A percentile compares a stretch with the other conserved stretches of the same genome.
phyloP scores from a whole-genome alignment of 1,140 invertebrate species.

The Drosophila erecta region DNA sequence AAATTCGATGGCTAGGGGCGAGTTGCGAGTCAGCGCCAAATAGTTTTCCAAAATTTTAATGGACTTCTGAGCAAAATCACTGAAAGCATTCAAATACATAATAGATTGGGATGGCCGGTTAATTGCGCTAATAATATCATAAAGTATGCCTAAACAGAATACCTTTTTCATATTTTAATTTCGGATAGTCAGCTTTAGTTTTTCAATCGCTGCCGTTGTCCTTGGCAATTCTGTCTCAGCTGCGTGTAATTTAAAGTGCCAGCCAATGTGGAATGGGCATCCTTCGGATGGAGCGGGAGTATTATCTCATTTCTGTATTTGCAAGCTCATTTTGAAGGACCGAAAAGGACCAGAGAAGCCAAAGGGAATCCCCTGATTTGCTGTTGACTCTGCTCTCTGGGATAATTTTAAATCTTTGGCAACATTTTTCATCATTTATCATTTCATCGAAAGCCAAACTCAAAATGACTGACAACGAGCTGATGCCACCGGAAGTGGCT shows the following conservation, averaged over 20 bases:
- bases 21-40: constrained; percentile 11
- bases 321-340: constrained; percentile 64
- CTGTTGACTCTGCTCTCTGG: constrained; percentile 73
- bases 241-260: constrained; percentile 26
- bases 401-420: constrained; percentile 81
- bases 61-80: constrained; percentile 9
- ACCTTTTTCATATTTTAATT: no score
- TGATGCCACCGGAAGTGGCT: constrained; percentile 51
- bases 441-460: constrained; percentile 81
- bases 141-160: no score
- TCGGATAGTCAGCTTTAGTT: constrained; percentile 12
- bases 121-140: not conserved
- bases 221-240: constrained; percentile 38
- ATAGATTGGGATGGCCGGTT: not conserved
- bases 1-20: constrained; percentile 7
- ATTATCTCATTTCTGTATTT: constrained; percentile 51
- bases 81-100: not conserved
- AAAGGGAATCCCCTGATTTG: constrained; percentile 35
- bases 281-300: not conserved
- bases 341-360: not conserved
- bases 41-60: constrained; percentile 38
- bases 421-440: constrained; percentile 84
- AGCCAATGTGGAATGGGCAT: constrained; percentile 11
- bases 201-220: constrained; percentile 22
- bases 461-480: constrained; percentile 84